A percentile compares a stretch with the other conserved stretches of the same genome.
Conservation (phyloP, 2,888 invertebrate species). For the Pyrocoelia pectoralis region DNA sequence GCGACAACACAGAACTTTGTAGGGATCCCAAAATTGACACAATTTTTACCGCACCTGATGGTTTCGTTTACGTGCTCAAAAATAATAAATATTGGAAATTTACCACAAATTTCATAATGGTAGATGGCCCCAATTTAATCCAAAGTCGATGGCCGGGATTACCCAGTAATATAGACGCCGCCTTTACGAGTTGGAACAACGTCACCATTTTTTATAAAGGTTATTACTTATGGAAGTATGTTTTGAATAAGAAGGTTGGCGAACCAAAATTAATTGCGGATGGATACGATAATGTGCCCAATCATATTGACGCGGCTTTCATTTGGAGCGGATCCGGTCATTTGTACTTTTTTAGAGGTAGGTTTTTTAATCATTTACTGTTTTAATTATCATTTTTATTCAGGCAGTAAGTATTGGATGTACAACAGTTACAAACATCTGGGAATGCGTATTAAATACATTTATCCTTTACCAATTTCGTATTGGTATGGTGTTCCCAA, state of each 20-base stretch:
- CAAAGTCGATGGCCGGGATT: constrained; percentile 16
- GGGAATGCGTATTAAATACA: not conserved
- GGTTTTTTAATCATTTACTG: not conserved
- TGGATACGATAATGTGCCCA: constrained; percentile 33
- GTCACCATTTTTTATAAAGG: constrained; percentile 37
- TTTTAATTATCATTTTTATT: constrained; percentile 12
- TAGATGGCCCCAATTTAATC: constrained; percentile 18
- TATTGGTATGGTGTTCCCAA: constrained; percentile 28
- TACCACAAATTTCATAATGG: not conserved
- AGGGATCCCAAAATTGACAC: constrained; percentile 71
- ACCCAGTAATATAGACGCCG: constrained; percentile 27
- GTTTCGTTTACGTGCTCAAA: constrained; percentile 30
- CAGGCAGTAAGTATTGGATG: constrained; percentile 88
- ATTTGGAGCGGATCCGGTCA: constrained; percentile 14
- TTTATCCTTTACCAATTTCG: constrained; percentile 15
- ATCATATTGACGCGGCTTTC: constrained; percentile 34
- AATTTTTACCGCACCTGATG: constrained; percentile 20
- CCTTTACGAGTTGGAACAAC: constrained; percentile 22
- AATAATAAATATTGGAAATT: constrained; percentile 24
- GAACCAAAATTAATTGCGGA: constrained; percentile 25
- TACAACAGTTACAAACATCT: constrained; percentile 88
- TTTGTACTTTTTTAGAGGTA: constrained; percentile 34
- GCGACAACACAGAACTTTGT: constrained; percentile 69
- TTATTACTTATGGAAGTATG: constrained; percentile 19
- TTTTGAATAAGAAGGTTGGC: constrained; percentile 2